Percentiles rank a stretch among this genome's conserved stretches.
phyloP scores from a whole-genome alignment of 1,140 invertebrate species.

The Calycopis cecrops region DNA sequence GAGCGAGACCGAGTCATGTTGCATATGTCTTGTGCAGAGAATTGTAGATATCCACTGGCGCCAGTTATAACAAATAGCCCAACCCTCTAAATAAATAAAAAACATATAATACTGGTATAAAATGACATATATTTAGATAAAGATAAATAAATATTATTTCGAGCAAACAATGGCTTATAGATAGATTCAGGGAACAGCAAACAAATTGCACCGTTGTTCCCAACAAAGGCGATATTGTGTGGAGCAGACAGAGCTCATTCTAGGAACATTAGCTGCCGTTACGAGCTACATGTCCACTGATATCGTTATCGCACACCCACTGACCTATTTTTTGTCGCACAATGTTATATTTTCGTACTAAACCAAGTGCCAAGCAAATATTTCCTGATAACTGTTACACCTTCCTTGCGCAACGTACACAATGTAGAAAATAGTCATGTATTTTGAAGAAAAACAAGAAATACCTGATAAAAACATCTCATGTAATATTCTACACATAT shows the following conservation, averaged over 20 bases:
- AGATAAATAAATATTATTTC: too few relatives aligned
- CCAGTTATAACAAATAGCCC: too few relatives aligned
- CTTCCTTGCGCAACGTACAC: not conserved
- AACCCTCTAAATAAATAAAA: too few relatives aligned
- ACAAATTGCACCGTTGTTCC: not conserved
- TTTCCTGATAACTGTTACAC: constrained; percentile 13
- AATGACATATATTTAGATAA: too few relatives aligned
- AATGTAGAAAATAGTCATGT: not conserved
- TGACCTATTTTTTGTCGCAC: constrained; percentile 25
- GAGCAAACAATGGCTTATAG: not conserved
- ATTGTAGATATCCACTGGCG: too few relatives aligned
- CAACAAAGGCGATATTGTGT: constrained; percentile 3
- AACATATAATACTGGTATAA: too few relatives aligned
- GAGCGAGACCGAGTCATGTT: too few relatives aligned
- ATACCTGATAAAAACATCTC: constrained; percentile 6
- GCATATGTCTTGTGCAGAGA: too few relatives aligned
- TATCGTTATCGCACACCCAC: constrained; percentile 13
- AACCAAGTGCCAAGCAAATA: constrained; percentile 17
- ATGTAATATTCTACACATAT: constrained; percentile 22
- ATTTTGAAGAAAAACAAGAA: not conserved
- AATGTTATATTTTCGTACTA: constrained; percentile 15
- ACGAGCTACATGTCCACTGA: not conserved
- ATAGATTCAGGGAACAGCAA: constrained; percentile 5
- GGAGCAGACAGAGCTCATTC: not conserved
- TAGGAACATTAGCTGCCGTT: constrained; percentile 1